These are phyloP conservation scores for Cercopithecus diana DNA, from an alignment of 2,797 vertebrate species.

Conservation along the genomic window DNA sequence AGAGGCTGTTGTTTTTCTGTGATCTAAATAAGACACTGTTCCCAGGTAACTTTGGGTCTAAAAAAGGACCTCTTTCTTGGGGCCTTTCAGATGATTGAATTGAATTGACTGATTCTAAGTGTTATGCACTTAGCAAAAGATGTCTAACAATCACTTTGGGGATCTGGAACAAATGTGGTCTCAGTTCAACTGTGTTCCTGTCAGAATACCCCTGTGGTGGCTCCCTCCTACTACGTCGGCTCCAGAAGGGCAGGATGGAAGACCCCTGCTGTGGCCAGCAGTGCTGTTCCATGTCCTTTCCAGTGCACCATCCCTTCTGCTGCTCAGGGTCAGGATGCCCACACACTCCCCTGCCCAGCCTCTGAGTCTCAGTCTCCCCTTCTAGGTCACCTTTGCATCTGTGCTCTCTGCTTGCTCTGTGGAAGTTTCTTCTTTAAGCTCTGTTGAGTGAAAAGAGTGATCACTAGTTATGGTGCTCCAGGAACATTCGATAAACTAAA, in stretches of 20 bases:
- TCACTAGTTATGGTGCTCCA: neutral
- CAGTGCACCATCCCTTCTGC: neutral
- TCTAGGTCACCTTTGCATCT: neutral
- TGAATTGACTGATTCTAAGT: slow-evolving; percentile 33
- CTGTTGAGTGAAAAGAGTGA: neutral
- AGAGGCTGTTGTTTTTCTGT: slow-evolving; percentile 25
- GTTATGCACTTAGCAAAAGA: slow-evolving; percentile 23
- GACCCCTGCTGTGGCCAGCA: neutral
- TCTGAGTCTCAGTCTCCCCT: neutral
- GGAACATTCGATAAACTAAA: neutral
- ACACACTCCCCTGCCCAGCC: neutral
- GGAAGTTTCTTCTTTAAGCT: slow-evolving; percentile 12
- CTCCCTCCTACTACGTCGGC: neutral
- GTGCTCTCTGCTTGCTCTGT: neutral
- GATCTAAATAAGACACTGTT: neutral
- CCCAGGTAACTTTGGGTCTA: neutral
- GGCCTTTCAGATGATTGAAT: slow-evolving; percentile 36
- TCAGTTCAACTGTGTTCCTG: neutral
- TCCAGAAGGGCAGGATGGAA: neutral
- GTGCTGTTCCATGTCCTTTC: neutral
- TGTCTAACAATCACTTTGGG: slow-evolving; percentile 13
- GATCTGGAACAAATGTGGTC: neutral
- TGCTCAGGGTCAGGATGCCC: rapidly evolving
- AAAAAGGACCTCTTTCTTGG: slow-evolving; percentile 44
- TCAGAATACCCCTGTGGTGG: neutral